Evolutionary conservation across 2,797 vertebrate genomes (phyloP).

Genomic region (Acanthurus tractus): DNA sequence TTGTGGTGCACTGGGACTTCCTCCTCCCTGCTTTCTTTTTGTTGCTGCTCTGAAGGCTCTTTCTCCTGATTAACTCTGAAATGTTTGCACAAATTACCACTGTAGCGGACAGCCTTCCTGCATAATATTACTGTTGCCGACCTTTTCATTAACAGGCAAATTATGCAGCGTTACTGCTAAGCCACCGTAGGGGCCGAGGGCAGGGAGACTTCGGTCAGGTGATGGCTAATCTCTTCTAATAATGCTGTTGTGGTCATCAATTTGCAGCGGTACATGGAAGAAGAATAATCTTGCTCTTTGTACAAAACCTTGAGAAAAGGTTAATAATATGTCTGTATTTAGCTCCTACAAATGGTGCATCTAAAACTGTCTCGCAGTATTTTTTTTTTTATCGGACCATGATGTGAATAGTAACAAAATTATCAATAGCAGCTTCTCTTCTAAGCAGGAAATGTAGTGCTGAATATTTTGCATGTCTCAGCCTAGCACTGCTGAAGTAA

Average conservation of each 20-base stretch:
- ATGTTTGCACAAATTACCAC: slow-evolving; percentile 57
- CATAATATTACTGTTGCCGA: slow-evolving; percentile 43
- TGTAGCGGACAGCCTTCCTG: slow-evolving; percentile 35
- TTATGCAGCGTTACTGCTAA: slow-evolving; percentile 31
- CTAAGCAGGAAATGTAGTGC: no score
- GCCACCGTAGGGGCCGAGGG: slow-evolving; percentile 12
- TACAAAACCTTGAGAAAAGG: neutral
- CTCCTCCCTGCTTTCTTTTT: neutral
- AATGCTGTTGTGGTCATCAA: neutral
- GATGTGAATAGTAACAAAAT: no score
- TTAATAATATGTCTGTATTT: neutral
- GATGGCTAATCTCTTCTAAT: slow-evolving; percentile 31
- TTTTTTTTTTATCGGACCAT: no score
- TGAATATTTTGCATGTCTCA: neutral
- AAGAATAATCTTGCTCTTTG: slow-evolving; percentile 2
- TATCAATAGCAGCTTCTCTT: no score
- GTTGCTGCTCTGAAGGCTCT: slow-evolving; percentile 31
- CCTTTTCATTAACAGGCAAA: slow-evolving; percentile 65
- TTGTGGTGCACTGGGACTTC: neutral
- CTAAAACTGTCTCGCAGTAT: no score
- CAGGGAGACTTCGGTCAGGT: slow-evolving; percentile 8
- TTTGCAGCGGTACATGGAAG: neutral
- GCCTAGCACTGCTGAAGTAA: neutral
- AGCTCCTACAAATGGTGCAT: neutral
- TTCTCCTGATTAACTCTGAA: slow-evolving; percentile 58